These are phyloP conservation scores for Pungitius pungitius DNA, from an alignment of 2,113 vertebrate genomes.

Conservation along the genomic window DNA sequence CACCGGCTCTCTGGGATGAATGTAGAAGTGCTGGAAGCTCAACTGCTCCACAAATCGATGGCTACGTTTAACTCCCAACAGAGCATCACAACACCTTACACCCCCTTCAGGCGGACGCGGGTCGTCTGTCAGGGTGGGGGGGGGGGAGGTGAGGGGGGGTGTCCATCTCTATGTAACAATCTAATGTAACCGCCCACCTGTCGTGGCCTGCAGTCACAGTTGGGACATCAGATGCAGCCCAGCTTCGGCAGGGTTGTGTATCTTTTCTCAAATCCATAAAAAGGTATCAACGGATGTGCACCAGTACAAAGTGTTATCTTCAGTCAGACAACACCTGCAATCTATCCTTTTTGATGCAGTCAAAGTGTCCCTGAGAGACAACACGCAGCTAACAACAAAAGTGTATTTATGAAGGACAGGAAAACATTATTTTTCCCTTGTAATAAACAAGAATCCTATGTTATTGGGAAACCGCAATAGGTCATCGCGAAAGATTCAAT, in stretches of 20 bases:
- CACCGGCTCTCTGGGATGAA: neutral
- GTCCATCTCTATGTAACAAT: neutral
- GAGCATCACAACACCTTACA: neutral
- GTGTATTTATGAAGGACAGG: conserved; percentile 4
- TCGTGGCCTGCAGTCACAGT: neutral
- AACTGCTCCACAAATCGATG: neutral
- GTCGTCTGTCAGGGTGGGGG: neutral
- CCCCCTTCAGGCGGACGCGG: neutral
- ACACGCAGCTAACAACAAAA: neutral
- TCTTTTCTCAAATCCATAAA: neutral
- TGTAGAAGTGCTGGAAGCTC: neutral
- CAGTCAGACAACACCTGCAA: neutral
- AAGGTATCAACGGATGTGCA: neutral
- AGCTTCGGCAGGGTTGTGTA: neutral
- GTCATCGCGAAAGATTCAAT: neutral
- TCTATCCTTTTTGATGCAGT: neutral
- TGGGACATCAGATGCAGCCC: neutral
- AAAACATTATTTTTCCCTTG: conserved; percentile 10
- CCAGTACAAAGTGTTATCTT: neutral
- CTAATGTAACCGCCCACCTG: too few species aligned
- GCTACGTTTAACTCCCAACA: neutral
- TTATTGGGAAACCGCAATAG: neutral
- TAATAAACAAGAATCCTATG: conserved; percentile 3
- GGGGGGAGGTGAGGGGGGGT: too few species aligned
- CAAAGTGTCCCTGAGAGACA: conserved; percentile 24